phyloP scores from a whole-genome alignment of 2,113 vertebrate species.

The Gopherus evgoodei region DNA sequence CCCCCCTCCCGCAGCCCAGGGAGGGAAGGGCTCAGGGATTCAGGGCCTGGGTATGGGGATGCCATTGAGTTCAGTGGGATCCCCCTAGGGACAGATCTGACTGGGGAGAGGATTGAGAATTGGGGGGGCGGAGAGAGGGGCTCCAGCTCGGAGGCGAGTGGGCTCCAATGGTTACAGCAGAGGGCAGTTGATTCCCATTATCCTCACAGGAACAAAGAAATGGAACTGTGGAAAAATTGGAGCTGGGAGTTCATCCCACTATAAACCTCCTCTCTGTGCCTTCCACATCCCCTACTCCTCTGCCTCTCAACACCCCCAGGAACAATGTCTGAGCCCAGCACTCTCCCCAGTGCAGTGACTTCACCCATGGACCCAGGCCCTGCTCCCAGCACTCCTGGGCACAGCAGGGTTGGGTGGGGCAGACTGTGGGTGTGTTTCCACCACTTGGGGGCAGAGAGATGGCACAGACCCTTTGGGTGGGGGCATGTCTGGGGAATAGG shows the following conservation, averaged over 20 bases:
- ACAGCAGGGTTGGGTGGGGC: background rate
- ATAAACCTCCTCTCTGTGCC: background rate
- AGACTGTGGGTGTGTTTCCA: background rate
- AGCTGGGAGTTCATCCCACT: background rate
- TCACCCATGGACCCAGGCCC: background rate
- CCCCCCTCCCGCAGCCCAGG: too few species aligned
- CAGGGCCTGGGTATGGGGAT: too few species aligned
- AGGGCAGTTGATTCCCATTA: background rate
- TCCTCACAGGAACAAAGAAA: background rate
- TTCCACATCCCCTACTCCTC: background rate
- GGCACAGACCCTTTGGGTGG: background rate
- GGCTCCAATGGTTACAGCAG: background rate
- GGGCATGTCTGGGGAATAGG: background rate
- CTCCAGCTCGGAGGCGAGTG: background rate
- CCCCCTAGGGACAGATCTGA: too few species aligned
- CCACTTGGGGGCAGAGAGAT: slow-evolving; percentile 9
- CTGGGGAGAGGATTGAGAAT: too few species aligned
- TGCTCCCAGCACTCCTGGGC: background rate
- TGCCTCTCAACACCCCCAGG: background rate
- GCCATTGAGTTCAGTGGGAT: too few species aligned
- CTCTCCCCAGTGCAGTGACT: background rate
- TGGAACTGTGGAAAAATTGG: background rate
- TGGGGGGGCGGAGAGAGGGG: too few species aligned
- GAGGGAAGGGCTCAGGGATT: too few species aligned
- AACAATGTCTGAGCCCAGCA: background rate